Evolutionary conservation across 2,113 vertebrate species (phyloP), one percentile per base, ranked within the genome.

Genomic region (Corythornis madagascariensis): DNA sequence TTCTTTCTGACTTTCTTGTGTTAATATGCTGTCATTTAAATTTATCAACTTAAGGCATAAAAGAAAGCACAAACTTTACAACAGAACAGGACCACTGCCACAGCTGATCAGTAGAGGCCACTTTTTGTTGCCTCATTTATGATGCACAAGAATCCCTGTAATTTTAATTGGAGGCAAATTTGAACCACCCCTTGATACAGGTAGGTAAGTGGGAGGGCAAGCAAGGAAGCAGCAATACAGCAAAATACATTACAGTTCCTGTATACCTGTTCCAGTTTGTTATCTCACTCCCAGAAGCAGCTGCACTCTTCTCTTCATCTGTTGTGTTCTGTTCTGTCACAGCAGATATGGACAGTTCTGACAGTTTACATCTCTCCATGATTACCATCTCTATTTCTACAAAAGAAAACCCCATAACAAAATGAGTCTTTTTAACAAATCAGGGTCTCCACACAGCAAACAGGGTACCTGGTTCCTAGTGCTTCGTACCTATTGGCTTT

Each of bases 331-430:
- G 99, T 88, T 99, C 99, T 4, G 98, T 98, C 92, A 99, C 94
- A 6, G 98, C 83, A 10, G 98, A 95, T 45, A 93, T 42, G n/a
- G 97, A 95, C 57, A 98, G 80, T 70, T 98, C 98, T 1, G 97
- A 97, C 45, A 98, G 94, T 72, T 98, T 99, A 89, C 98, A 98
- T 66, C 98, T 98, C 93, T 99, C 99, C 99, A 99, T 99, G 91
- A 99, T 99, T 84, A 99, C 99, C 99, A 99, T 99, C 97, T 99
- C 99, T 52, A 99, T 99, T 97, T 99, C 99, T 99, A 94, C 35
- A 94, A 38, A 8, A 16, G 8, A 33, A 47, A 61, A 45, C 25
- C 47, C 6, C 2, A 26, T 16, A 73, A 6, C 26, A 55, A 82
- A 45, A 61, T 38, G 25, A 6, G 0, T 38, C 56, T 67, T 90